phyloP scores from a whole-genome alignment of 2,888 invertebrate genomes.

The Lissocephala sabroskyi region DNA sequence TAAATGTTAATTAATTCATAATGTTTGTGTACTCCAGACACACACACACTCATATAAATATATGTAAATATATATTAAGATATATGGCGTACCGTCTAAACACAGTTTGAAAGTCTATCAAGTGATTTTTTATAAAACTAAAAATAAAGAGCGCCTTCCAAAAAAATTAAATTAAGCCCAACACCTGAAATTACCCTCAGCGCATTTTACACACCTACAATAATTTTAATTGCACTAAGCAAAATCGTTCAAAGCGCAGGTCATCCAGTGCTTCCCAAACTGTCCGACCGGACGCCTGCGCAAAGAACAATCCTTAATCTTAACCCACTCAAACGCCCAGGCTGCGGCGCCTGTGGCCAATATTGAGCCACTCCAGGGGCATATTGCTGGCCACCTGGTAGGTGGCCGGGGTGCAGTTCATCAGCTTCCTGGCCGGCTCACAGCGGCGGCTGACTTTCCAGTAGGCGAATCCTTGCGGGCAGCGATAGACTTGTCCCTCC shows the following conservation, averaged over 20 bases:
- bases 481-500: constrained; percentile 82
- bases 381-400: constrained; percentile 56
- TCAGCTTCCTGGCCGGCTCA: constrained; percentile 77
- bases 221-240: constrained; percentile 38
- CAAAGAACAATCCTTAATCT: constrained; percentile 48
- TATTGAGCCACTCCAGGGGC: constrained; percentile 70
- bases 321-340: constrained; percentile 50
- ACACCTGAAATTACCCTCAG: constrained; percentile 30
- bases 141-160: background rate
- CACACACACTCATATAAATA: background rate
- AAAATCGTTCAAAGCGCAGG: constrained; percentile 60
- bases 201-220: constrained; percentile 17
- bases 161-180: constrained; percentile 19
- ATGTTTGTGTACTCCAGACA: too few species aligned
- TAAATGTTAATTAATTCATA: background rate
- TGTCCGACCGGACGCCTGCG: constrained; percentile 28
- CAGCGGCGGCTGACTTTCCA: constrained; percentile 86
- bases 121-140: background rate
- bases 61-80: background rate
- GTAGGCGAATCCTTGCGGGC: constrained; percentile 83
- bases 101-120: constrained; percentile 1
- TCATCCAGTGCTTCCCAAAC: constrained; percentile 9
- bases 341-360: constrained; percentile 68
- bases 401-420: constrained; percentile 74
- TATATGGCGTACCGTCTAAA: constrained; percentile 1